A percentile compares a stretch with the other conserved stretches of the same genome.
Evolutionary conservation across 2,797 vertebrate species (phyloP).

Genomic region (Microctenopoma lineatum): DNA sequence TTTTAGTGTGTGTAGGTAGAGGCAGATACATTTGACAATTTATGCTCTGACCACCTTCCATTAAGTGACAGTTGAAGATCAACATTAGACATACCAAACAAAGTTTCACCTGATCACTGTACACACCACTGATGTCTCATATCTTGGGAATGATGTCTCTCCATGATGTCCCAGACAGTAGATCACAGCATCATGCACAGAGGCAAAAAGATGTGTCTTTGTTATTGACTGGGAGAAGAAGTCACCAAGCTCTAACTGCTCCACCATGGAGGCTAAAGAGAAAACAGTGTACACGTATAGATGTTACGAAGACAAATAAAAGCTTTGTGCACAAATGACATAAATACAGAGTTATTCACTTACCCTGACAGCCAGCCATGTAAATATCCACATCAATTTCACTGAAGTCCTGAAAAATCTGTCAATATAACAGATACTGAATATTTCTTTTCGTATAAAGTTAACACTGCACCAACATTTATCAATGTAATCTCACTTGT

Average conservation of each 20-base stretch:
- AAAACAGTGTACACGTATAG: conserved; percentile 9
- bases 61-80: neutral
- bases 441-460: conserved; percentile 3
- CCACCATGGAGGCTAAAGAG: conserved; percentile 83
- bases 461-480: neutral
- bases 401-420: conserved; percentile 94
- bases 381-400: conserved; percentile 93
- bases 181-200: conserved; percentile 89
- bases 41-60: neutral
- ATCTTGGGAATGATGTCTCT: conserved; percentile 50
- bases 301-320: neutral
- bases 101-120: conserved; percentile 3
- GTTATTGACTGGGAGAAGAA: conserved; percentile 90
- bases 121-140: conserved; percentile 70
- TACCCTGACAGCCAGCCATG: conserved; percentile 89
- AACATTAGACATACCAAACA: neutral
- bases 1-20: neutral
- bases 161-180: conserved; percentile 76
- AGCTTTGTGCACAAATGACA: neutral
- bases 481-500: neutral
- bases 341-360: conserved; percentile 35
- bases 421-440: conserved; percentile 26
- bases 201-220: conserved; percentile 88
- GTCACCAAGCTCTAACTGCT: conserved; percentile 87
- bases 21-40: neutral